These are phyloP conservation scores for Mythimna ferrago DNA, from an alignment of 2,888 invertebrate species.

Conservation along the genomic window DNA sequence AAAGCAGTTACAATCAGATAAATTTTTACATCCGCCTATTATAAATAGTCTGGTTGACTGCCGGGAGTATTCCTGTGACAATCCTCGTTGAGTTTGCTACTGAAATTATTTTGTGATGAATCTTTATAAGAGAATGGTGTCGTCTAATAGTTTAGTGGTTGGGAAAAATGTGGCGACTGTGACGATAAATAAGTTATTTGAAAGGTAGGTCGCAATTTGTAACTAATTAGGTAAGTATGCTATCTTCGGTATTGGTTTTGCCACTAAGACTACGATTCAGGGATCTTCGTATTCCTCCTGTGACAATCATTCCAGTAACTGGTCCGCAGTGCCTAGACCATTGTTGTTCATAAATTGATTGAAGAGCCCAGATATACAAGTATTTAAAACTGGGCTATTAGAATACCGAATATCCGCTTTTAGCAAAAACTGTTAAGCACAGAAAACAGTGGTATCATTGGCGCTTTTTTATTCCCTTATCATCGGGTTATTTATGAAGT, in stretches of 20 bases:
- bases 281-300: background rate
- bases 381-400: background rate
- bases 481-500: background rate
- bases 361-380: background rate
- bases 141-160: constrained; percentile 12
- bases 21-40: constrained; percentile 33
- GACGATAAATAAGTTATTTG: constrained; percentile 11
- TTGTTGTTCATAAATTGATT: background rate
- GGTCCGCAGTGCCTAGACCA: background rate
- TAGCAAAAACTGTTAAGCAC: background rate
- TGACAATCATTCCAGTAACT: background rate
- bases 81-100: constrained; percentile 15
- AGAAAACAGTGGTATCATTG: background rate
- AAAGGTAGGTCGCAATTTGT: constrained; percentile 31
- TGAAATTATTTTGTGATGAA: constrained; percentile 43
- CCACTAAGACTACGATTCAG: background rate
- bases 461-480: background rate
- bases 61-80: constrained; percentile 14
- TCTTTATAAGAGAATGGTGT: constrained; percentile 35
- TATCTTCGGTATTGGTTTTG: background rate
- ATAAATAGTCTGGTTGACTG: constrained; percentile 29
- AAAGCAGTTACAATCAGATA: constrained; percentile 53
- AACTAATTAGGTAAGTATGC: background rate
- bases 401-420: background rate
- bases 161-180: constrained; percentile 11